A percentile compares a stretch with the other conserved stretches of the same genome.
phyloP scores from a whole-genome alignment of 2,888 invertebrate species.

The Xestia c-nigrum region DNA sequence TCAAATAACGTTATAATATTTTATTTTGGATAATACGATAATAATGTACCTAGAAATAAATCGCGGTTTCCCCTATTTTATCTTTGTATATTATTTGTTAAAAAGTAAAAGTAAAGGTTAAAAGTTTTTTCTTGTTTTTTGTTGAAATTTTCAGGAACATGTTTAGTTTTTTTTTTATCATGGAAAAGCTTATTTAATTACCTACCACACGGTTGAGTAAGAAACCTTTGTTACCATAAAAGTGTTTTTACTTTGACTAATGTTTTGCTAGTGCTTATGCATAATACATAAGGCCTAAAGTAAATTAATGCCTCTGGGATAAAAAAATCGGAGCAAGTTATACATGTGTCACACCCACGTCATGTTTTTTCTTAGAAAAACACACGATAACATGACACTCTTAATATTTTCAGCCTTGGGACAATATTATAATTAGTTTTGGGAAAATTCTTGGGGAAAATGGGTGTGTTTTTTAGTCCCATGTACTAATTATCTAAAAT shows the following conservation, averaged over 20 bases:
- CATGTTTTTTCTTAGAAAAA: constrained; percentile 1
- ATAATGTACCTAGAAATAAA: neutral
- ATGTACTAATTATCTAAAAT: neutral
- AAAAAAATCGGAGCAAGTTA: neutral
- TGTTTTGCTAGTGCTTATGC: neutral
- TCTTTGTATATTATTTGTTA: too few relatives aligned
- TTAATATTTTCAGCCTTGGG: neutral
- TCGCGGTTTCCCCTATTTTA: too few relatives aligned
- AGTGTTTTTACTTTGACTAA: neutral
- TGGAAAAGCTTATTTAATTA: too few relatives aligned
- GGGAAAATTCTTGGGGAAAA: neutral
- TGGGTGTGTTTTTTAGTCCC: too few relatives aligned
- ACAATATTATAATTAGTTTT: neutral
- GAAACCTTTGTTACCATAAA: neutral
- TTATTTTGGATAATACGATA: neutral
- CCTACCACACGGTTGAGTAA: neutral
- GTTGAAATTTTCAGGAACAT: too few relatives aligned
- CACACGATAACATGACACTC: neutral
- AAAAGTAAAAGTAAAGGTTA: too few relatives aligned
- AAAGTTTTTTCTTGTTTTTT: too few relatives aligned
- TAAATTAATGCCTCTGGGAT: constrained; percentile 7
- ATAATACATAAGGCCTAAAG: neutral
- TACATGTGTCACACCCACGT: constrained; percentile 17
- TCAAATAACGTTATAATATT: neutral
- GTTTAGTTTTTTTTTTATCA: too few relatives aligned